Base-by-base conservation (phyloP, 1,140 invertebrate genomes). In the Aphaenogaster ashmeadi region DNA sequence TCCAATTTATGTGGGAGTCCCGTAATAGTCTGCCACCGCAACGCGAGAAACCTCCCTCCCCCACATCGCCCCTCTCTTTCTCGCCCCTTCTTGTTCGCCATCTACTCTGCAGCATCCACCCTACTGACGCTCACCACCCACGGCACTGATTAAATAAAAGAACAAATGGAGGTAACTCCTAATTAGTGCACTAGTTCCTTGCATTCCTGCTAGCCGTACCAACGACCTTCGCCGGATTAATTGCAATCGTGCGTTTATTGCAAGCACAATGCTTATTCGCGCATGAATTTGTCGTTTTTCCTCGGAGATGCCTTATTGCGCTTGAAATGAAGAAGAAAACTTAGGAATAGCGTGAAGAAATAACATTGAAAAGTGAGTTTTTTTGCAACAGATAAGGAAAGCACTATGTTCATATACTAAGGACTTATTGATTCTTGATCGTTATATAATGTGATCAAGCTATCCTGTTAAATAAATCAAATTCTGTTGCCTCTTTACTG, bases 1-100 rank as follows among this genome's bases (percentile, higher is more conserved):
- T 91, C 92, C 92, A 94, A 95, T 95, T 95, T 94, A 95, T 94
- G 93, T 93, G 94, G 90, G 90, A 94, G 93, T 93, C 93, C 91
- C 93, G 93, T 93, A 94, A 93, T 94, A 93, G 94, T 93, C 92
- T 93, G 93, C 91, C 87, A 94, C 93, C 93, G 88, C 92, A 93
- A 92, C 90, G 93, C 92, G 91, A 94, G 89, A 92, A 92, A 93
- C 88, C 79, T 85, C 62, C 88, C 72, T 64, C 78, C 64, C 78
- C 69, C 64, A 38, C 52, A 41, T 52, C 38, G 74, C 38, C 72
- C 50, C 62, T 87, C 74, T 85, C 90, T 90, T 92, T 67, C 91
- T 81, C 87, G 54, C 69, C 58, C 52, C 80, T 67, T 80, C 52
- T 85, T 79, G 64, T 62, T 79, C 56, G 33, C 62, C 75, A 36